Base-by-base conservation (phyloP, 2,113 vertebrate species). In the Falco punctatus region DNA sequence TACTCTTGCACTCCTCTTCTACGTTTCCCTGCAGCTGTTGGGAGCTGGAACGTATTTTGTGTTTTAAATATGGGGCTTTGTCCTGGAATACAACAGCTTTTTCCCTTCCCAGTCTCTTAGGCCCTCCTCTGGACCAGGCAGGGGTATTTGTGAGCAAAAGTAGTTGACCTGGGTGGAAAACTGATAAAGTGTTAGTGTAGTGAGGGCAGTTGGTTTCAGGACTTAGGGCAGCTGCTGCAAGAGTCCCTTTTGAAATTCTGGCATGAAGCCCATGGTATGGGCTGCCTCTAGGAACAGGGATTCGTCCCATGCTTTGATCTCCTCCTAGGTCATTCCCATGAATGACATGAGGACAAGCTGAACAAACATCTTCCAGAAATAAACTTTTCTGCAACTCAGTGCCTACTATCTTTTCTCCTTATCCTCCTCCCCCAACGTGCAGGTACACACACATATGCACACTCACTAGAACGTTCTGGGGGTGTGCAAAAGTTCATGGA, bases 391-490 rank as follows among this genome's bases (percentile, higher is more conserved):
- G 40, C 46, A 65, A 13, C 28, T 80, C 62, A 13, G 35, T 26
- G 49, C 62, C 19, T 2, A 1, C 26, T 57, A 1, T 61, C 55
- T 74, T 8, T 10, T 44, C 32, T 57, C 48, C 66, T 54, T 40
- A 32, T 75, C 26, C 15, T 70, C 28, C 15, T 35, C 8, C n/a
- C 16, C 3, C 27, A 51, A 0, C 7, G 4, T 1, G 3, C 21
- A 5, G 1, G 2, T 21, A 21, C 4, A 0, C 57, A 0, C 57
- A 54, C 0, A 0, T 11, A 1, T 10, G 15, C 49, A 28, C 0
- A 0, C 22, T 26, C 78, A 17, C 74, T 73, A 81, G 19, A 35
- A 23, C 21, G n/a, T 11, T 48, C 42, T 44, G 28, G 7, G n/a
- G 15, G 5, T n/a, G 23, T 66, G 11, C 44, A 73, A 48, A 86